Base-by-base conservation (phyloP, 2,797 vertebrate species). In the Neoniphon sammara region DNA sequence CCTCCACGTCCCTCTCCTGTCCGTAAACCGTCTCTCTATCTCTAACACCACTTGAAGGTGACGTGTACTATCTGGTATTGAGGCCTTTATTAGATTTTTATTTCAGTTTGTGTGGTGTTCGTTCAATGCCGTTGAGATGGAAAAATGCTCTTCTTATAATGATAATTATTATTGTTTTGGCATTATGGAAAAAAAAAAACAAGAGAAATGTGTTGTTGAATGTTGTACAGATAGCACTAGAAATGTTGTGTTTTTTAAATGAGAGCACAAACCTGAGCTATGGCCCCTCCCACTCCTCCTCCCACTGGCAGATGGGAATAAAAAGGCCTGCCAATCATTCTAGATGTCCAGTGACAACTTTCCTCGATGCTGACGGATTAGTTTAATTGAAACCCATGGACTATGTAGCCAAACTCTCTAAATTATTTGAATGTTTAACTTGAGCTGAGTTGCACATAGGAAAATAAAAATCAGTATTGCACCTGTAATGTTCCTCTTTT, bases 141-240 rank as follows among this genome's bases (percentile, higher is more conserved):
- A 91, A 93, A 92, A 89, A 93, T 89, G 89, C 91, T 94, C 93
- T 92, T 92, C 86, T 94, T 92, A 87, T 93, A 86, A 93, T 92
- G 81, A 93, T 93, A 89, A 94, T 93, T 91, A 92, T 94, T 93
- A 89, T 93, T 91, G 89, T 93, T 93, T 94, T 93, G 91, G 89
- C 91, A 93, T 94, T 93, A 92, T 88, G 87, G 84, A 88, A 86
- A 89, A 86, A 82, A 77, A 57, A 75, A 70, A 42, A 18, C 66
- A 63, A 53, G 67, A 91, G 88, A 94, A 90, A 89, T 77, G 89
- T 95, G 92, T 94, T 92, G 92, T 95, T 95, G 94, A 94, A 94
- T 94, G 94, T 94, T 95, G 94, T 95, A 94, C 94, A 95, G 94
- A 94, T 95, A 94, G 93, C 90, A 77, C 87, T 94, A 95, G 94